Percentiles rank a stretch among this genome's conserved stretches.
Conservation (phyloP, 2,888 invertebrate genomes). For the Nephrotoma guestfalica region DNA sequence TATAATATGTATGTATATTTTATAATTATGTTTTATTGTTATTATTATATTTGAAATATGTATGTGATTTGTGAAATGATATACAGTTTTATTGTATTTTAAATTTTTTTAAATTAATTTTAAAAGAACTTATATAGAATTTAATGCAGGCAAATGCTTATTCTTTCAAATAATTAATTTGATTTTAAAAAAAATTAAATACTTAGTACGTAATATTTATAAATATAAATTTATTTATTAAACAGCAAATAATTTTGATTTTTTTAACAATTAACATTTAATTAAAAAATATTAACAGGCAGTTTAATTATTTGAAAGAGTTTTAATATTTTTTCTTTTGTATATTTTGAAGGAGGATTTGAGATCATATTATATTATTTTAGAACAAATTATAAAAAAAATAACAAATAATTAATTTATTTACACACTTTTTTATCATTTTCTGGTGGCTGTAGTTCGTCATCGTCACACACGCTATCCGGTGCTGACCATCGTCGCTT, state of each 20-base stretch:
- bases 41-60: not conserved
- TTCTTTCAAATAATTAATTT: not conserved
- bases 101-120: not conserved
- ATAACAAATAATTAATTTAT: not conserved
- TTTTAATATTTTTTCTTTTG: not conserved
- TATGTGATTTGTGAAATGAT: not conserved
- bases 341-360: not conserved
- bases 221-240: not conserved
- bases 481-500: constrained; percentile 36
- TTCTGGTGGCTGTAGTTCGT: constrained; percentile 11
- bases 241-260: not conserved
- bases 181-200: not conserved
- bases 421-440: not conserved
- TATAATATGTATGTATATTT: not conserved
- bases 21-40: not conserved
- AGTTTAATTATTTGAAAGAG: not conserved
- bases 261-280: not conserved
- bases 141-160: not conserved
- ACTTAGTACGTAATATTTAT: not conserved
- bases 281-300: not conserved
- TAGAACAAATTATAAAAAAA: not conserved
- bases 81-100: not conserved
- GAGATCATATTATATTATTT: not conserved
- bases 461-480: constrained; percentile 33
- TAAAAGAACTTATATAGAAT: not conserved